Conservation (phyloP, 2,888 invertebrate genomes). For the Lordiphosa andalusiaca region DNA sequence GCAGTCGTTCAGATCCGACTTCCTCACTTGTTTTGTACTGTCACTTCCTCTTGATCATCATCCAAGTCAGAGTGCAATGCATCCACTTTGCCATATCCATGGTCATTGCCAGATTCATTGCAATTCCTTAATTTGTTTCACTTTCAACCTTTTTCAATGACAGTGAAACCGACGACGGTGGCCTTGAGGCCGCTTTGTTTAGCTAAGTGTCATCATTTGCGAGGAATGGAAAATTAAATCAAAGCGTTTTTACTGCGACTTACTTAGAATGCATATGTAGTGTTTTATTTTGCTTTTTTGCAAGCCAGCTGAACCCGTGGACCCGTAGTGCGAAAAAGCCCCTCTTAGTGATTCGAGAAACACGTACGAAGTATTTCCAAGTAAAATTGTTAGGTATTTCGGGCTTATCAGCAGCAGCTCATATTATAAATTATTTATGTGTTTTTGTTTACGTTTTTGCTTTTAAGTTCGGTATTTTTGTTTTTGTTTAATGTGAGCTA, state of each 20-base stretch:
- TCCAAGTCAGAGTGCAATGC: too few relatives aligned
- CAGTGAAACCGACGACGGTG: constrained; percentile 59
- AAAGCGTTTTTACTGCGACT: constrained; percentile 56
- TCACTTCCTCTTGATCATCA: too few relatives aligned
- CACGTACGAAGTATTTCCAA: constrained; percentile 8
- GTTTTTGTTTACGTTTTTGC: constrained; percentile 39
- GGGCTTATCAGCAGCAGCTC: constrained; percentile 50
- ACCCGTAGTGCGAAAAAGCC: not conserved
- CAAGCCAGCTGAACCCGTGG: too few relatives aligned
- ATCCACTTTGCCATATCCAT: constrained; percentile 5
- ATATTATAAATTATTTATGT: constrained; percentile 48
- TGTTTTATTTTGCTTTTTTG: constrained; percentile 11
- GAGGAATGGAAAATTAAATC: constrained; percentile 38
- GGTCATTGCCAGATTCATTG: constrained; percentile 20
- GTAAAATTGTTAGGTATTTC: constrained; percentile 19
- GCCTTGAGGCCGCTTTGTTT: constrained; percentile 30
- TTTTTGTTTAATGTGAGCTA: constrained; percentile 47
- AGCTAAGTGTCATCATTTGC: constrained; percentile 5
- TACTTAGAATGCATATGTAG: constrained; percentile 58
- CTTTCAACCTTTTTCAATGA: constrained; percentile 34
- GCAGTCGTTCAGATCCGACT: too few relatives aligned
- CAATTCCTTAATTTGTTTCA: constrained; percentile 48
- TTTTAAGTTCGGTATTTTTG: constrained; percentile 49
- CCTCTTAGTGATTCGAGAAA: too few relatives aligned
- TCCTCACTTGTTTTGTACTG: too few relatives aligned